Evolutionary conservation across 1,140 invertebrate genomes (phyloP).

Genomic region (Pogonomyrmex californicus): DNA sequence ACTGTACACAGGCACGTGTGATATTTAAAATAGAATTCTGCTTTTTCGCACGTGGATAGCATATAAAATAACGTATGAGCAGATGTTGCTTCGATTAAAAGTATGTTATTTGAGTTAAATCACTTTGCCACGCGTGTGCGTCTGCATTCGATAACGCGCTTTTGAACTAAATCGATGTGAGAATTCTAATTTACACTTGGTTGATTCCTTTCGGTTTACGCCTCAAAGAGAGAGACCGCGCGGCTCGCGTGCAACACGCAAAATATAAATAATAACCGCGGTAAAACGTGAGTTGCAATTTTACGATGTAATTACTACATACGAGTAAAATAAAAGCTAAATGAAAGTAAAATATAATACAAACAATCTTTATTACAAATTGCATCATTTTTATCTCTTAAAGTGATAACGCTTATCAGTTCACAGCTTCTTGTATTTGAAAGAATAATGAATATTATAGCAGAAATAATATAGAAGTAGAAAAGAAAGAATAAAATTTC

Average conservation of each 20-base stretch:
- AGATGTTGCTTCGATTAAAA: slow-evolving; percentile 35
- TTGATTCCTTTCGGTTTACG: slow-evolving; percentile 29
- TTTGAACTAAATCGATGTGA: slow-evolving; percentile 19
- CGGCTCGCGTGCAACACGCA: slow-evolving; percentile 1
- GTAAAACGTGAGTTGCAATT: slow-evolving; percentile 15
- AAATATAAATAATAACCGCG: slow-evolving; percentile 19
- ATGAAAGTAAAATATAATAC: background rate
- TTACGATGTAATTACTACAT: slow-evolving; percentile 20
- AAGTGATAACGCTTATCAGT: background rate
- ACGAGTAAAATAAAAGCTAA: background rate
- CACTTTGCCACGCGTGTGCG: slow-evolving; percentile 1
- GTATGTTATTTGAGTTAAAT: slow-evolving; percentile 33
- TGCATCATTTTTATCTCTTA: background rate
- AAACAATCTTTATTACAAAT: slow-evolving; percentile 14
- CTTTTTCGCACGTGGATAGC: background rate
- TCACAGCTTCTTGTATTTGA: background rate
- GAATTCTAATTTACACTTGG: slow-evolving; percentile 27
- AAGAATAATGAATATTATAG: background rate
- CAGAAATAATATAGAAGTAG: background rate
- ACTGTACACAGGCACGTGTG: background rate
- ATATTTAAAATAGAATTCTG: slow-evolving; percentile 40
- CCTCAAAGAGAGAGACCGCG: background rate
- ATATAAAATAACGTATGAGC: slow-evolving; percentile 11
- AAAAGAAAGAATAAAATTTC: background rate
- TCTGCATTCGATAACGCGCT: slow-evolving; percentile 17